Base-by-base conservation (phyloP, 2,888 invertebrate genomes). In the Congeria kusceri region DNA sequence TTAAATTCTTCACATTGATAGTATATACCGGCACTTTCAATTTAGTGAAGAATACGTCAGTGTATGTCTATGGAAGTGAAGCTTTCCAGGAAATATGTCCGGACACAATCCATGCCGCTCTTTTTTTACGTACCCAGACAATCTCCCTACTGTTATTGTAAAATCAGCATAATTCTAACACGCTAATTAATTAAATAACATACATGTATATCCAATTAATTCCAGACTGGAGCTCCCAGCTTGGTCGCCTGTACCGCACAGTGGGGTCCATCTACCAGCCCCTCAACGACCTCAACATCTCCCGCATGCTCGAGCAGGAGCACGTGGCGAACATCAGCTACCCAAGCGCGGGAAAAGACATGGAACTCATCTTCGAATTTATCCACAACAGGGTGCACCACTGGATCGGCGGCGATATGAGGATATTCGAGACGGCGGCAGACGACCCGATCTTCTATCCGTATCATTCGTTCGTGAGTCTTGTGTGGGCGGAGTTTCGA, bases 361-460 rank as follows among this genome's bases (percentile, higher is more conserved):
- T 67, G 7, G 75, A 80, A 39, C 73, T 80, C 46, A 77, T 75
- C 25, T 67, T 88, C 27, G 90, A 90, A 64, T 77, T 86, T 32
- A 85, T 86, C 28, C 90, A 90, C 77, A 90, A 90, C 64, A 72
- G 83, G 47, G 89, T 88, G 1, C 90, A 90, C 74, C 78, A 84
- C 9, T 89, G 86, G 84, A 84, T 89, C 1, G 89, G 90, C 5
- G 89, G 91, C 0, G 84, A 87, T 23, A 89, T 91, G 89, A 83
- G 68, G n/a, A 74, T 77, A 9, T 83, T 90, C 46, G 87, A 89
- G 57, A 89, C 89, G 0, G 87, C 90, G 7, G 85, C 89, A 13
- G 87, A 84, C 71, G 91, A 91, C 57, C 89, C 89, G 0, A 70
- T 88, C 15, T 91, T 90, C 76, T 91, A 87, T 77, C 63, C 89